Conservation (phyloP, 53 echinoderm and acorn worm genomes). For the Henricia sp. region DNA sequence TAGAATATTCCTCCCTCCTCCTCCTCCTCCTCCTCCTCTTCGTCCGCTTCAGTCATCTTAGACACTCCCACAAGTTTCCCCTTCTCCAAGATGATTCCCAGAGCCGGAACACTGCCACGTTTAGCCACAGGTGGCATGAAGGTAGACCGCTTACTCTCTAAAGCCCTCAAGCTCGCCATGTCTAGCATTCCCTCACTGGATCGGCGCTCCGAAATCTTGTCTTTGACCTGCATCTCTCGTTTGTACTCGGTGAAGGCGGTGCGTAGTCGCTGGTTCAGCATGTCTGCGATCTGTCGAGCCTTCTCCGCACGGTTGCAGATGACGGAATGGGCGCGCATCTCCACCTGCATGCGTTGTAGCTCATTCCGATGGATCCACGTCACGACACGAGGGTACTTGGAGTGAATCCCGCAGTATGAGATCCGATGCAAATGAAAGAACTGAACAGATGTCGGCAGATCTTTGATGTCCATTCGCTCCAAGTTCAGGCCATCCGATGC, state of each 20-base stretch:
- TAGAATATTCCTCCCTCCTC: conserved; percentile 42
- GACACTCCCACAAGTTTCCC: conserved; percentile 34
- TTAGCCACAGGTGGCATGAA: conserved; percentile 61
- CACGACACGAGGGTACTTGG: conserved; percentile 69
- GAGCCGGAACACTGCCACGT: conserved; percentile 50
- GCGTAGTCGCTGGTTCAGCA: conserved; percentile 69
- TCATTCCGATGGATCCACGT: conserved; percentile 96
- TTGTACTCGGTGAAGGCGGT: conserved; percentile 85
- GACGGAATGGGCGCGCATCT: conserved; percentile 88
- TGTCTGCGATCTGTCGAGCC: conserved; percentile 62
- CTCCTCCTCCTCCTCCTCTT: conserved; percentile 47
- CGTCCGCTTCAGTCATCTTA: conserved; percentile 26
- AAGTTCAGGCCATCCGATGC: conserved; percentile 77
- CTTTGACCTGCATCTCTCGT: conserved; percentile 70
- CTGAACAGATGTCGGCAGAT: conserved; percentile 59
- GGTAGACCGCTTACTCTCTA: conserved; percentile 43
- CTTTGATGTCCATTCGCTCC: conserved; percentile 69
- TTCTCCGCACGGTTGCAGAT: conserved; percentile 71
- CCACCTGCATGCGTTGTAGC: conserved; percentile 73
- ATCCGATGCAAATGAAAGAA: conserved; percentile 80
- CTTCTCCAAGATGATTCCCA: conserved; percentile 48
- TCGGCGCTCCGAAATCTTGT: conserved; percentile 60
- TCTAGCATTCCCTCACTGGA: conserved; percentile 42
- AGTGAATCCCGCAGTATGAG: conserved; percentile 67
- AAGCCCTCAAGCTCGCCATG: conserved; percentile 13